Percentiles rank a stretch among this genome's conserved stretches.
Conservation (phyloP, 2,113 vertebrate species). For the Protobothrops mucrosquamatus region DNA sequence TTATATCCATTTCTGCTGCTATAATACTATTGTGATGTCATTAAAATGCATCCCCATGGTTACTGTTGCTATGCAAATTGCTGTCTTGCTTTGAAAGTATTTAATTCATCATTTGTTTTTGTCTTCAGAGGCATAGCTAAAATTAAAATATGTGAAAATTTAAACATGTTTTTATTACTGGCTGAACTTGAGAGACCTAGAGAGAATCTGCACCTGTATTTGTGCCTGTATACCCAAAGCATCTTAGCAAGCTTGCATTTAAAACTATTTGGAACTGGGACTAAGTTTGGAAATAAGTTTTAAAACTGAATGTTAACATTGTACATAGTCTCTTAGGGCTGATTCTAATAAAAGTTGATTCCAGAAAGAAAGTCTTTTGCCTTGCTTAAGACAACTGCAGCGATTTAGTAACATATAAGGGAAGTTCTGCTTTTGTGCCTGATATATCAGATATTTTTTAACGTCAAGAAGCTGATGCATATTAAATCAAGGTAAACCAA, state of each 20-base stretch:
- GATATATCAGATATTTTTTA: neutral
- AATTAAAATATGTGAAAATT: neutral
- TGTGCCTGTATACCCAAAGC: neutral
- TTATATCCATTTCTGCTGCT: neutral
- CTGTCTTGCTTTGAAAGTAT: neutral
- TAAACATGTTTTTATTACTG: neutral
- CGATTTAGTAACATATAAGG: neutral
- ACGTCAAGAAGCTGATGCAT: neutral
- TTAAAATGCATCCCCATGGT: neutral
- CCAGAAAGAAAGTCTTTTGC: neutral
- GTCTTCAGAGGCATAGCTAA: neutral
- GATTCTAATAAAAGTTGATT: neutral
- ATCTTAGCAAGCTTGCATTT: neutral
- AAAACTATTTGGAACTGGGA: neutral
- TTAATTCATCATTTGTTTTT: slow-evolving; percentile 9
- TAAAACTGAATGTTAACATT: neutral
- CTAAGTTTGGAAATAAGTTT: neutral
- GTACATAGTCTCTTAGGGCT: neutral
- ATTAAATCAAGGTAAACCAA: neutral
- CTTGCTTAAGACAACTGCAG: neutral
- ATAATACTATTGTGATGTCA: neutral
- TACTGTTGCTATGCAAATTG: slow-evolving; percentile 16
- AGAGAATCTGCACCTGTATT: neutral
- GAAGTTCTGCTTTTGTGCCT: neutral
- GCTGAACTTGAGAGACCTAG: neutral